Evolutionary conservation across 1,140 invertebrate genomes (phyloP).

Genomic region (Aricia agestis): DNA sequence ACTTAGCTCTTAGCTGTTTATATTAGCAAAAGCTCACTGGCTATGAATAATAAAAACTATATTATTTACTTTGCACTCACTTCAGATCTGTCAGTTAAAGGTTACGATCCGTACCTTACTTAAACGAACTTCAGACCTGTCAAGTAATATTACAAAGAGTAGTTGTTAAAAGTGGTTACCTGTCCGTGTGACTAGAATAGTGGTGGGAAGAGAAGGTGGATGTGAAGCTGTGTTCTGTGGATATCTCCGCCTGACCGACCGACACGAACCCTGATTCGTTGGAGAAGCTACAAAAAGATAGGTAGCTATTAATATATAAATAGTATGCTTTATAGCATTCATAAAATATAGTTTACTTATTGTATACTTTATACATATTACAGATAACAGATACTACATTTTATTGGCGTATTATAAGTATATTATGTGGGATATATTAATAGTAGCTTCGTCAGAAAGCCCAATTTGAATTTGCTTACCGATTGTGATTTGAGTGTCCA

Average conservation of each 20-base stretch:
- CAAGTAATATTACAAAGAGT: neutral
- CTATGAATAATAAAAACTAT: too few relatives aligned
- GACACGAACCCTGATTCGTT: slow-evolving; percentile 85
- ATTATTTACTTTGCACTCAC: neutral
- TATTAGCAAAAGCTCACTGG: too few relatives aligned
- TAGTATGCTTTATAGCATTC: too few relatives aligned
- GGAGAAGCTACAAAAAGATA: slow-evolving; percentile 56
- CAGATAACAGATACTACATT: too few relatives aligned
- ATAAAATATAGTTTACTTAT: too few relatives aligned
- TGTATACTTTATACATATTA: too few relatives aligned
- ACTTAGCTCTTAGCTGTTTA: too few relatives aligned
- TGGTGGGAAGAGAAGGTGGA: slow-evolving; percentile 66
- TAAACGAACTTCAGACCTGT: neutral
- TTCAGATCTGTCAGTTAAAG: neutral
- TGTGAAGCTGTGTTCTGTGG: slow-evolving; percentile 63
- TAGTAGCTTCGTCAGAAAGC: too few relatives aligned
- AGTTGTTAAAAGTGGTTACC: slow-evolving; percentile 40
- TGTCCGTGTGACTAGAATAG: slow-evolving; percentile 67
- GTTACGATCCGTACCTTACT: neutral
- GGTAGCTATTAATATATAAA: neutral
- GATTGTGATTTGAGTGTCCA: slow-evolving; percentile 66
- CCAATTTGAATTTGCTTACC: slow-evolving; percentile 51
- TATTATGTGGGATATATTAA: too few relatives aligned
- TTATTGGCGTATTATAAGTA: too few relatives aligned
- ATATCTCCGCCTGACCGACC: slow-evolving; percentile 76